Evolutionary conservation across 2,888 invertebrate genomes (phyloP), one percentile per base, ranked within the genome.

Genomic region (Endotricha flammealis): DNA sequence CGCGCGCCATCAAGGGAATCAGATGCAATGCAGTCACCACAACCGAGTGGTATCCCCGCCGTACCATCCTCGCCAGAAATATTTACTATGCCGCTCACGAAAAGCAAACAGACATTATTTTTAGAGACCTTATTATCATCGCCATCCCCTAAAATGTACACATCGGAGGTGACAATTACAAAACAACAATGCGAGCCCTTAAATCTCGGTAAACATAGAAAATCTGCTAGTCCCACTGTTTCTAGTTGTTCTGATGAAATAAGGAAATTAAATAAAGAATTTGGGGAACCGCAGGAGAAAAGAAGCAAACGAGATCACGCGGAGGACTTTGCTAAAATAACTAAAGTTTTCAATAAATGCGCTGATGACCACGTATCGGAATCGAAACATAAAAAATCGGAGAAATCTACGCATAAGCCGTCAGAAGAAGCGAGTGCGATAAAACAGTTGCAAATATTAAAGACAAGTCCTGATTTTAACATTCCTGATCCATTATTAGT

Each of bases 401-500:
- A 77, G 4, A 68, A 60, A 29, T 36, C 56, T 5, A 38, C 48
- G 14, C 62, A 57, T 35, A 75, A 71, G 41, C 56, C 54, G 25
- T 67, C 64, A 10, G 82, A 88, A 20, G 89, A 89, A 53, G 85
- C 83, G n/a, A 88, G 88, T 61, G 92, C 95, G 0, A 63, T 93
- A 4, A 90, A 90, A 39, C 95, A 95, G 61, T 78, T 95, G 5
- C 90, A 91, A 48, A 88, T 91, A 59, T 80, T 95, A 12, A 87
- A 92, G 42, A 85, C 87, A 30, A 91, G 91, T 54, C 86, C 90
- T 4, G 90, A 90, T 46, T 89, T 92, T 58, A 90, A 91, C 64
- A 90, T 95, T 61, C 95, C 95, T 25, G 94, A 95, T 83, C 95
- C 95, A 6, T 86, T 95, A 55, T 72, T 95, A 41, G 91, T 95